Percentiles rank a stretch among this genome's conserved stretches.
Evolutionary conservation across 2,113 vertebrate genomes (phyloP).

Genomic region (Chrysochloris asiatica): DNA sequence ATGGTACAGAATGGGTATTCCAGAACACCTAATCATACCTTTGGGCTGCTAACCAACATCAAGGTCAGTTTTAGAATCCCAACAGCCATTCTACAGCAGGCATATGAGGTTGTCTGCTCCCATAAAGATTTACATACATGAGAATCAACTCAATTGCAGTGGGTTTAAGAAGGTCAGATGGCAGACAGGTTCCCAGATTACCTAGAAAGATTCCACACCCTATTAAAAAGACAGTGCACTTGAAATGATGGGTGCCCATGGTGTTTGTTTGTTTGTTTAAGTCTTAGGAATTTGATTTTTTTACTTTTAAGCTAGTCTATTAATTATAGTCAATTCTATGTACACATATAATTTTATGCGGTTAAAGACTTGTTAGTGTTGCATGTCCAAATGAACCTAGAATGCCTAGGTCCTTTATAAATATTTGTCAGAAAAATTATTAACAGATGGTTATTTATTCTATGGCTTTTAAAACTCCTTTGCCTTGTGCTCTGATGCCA

Average conservation of each 20-base stretch:
- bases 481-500: constrained; percentile 54
- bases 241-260: not conserved
- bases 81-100: no score
- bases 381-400: not conserved
- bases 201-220: not conserved
- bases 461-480: constrained; percentile 27
- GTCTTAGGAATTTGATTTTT: constrained; percentile 30
- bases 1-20: no score
- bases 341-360: not conserved
- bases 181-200: not conserved
- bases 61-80: no score
- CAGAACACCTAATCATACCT: no score
- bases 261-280: no score
- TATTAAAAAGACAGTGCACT: not conserved
- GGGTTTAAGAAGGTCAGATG: no score
- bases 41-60: no score
- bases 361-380: not conserved
- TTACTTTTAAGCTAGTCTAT: not conserved
- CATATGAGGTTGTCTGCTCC: no score
- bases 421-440: constrained; percentile 55
- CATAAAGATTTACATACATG: no score
- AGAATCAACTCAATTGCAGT: no score
- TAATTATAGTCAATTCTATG: not conserved
- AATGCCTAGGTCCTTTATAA: not conserved
- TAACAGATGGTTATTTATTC: constrained; percentile 64